Base-by-base conservation (phyloP, 2,888 invertebrate species). In the Eudemis profundana region DNA sequence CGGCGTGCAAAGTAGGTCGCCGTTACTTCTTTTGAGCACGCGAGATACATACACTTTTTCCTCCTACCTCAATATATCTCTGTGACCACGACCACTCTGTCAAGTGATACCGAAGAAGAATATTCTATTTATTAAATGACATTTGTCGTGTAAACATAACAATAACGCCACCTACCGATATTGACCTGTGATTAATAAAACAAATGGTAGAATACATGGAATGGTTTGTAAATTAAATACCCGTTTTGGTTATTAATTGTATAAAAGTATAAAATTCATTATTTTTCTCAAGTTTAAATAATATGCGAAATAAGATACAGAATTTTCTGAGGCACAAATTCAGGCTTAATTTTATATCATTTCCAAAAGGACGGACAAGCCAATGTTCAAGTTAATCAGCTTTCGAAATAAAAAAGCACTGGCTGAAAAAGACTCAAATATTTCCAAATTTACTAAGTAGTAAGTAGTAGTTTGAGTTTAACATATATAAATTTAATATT, bases 281-380 rank as follows among this genome's bases (percentile, higher is more conserved):
- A n/a, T 15, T 12, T 19, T 44, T 5, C 14, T 62, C n/a, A 14
- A n/a, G 33, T 57, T 46, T 33, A 21, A 47, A 61, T 70, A 74
- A 77, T 75, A 79, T 77, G 81, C 79, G 74, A 84, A 82, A 81
- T 76, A 76, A 85, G 78, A 82, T 81, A 82, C 74, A 68, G 82
- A 86, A 84, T 79, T 73, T 81, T 78, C 74, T 72, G 79, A 90
- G 90, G 90, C 90, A 90, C 90, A 76, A 81, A 73, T 79, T 89
- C 89, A 89, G 90, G 89, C 89, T 90, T 87, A 72, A 72, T 73
- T 69, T 74, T 73, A 65, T 71, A 70, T 69, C 68, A 74, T 74
- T 86, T 83, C 77, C 83, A 79, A 84, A 80, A 84, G 90, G 90
- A 90, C 90, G 90, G 90, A 89, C 78, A 79, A 86, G 86, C 88